Evolutionary conservation across 2,888 invertebrate species (phyloP).

Genomic region (Dichetophora obliterata): DNA sequence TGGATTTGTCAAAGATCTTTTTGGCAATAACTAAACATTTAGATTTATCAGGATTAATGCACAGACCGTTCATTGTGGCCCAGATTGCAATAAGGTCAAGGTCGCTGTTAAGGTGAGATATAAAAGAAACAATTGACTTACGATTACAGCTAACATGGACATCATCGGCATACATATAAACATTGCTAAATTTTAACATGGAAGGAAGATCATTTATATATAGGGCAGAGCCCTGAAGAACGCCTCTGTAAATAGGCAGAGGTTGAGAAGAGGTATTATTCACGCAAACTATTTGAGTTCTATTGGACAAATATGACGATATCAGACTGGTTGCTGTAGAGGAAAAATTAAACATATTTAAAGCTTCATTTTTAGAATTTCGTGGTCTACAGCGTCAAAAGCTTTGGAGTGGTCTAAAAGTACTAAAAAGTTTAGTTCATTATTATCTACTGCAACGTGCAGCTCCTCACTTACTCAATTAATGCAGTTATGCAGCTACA

Average conservation of each 20-base stretch:
- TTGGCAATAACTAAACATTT: neutral
- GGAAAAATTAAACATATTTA: neutral
- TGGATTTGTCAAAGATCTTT: neutral
- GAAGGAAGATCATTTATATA: neutral
- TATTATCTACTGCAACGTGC: neutral
- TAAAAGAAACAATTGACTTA: neutral
- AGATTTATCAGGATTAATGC: too few species aligned
- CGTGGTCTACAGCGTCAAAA: neutral
- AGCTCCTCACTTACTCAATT: neutral
- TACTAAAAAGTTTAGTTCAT: neutral
- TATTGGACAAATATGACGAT: neutral
- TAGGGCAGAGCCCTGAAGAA: neutral
- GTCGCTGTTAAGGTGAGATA: neutral
- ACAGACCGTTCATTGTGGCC: too few species aligned
- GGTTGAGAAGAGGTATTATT: neutral
- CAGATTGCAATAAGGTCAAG: neutral
- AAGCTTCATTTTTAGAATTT: neutral
- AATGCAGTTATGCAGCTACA: neutral
- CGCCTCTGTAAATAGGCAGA: neutral
- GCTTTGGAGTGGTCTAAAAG: neutral
- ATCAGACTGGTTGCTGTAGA: neutral
- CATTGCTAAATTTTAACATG: neutral
- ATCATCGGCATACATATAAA: neutral
- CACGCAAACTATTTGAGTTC: neutral
- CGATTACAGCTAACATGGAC: neutral